Evolutionary conservation across 2,888 invertebrate species (phyloP), one percentile per base, ranked within the genome.

Genomic region (Drosophila rubida): DNA sequence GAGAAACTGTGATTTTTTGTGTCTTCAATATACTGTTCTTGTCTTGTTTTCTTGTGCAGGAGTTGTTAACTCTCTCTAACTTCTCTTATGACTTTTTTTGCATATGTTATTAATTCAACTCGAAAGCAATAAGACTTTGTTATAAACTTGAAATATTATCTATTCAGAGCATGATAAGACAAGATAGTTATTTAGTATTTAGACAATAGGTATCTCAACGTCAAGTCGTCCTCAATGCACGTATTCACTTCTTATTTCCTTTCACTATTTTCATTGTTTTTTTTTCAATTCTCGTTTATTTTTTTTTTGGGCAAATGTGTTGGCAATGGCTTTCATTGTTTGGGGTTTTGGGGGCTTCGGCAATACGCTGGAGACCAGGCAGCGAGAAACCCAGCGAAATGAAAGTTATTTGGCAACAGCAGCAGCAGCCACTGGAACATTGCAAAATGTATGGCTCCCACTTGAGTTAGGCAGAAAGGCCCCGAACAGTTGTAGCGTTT

Each of bases 381-480:
- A 39, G 62, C 55, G 50, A n/a, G 50, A n/a, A 53, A 55, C 75
- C 64, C 50, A 71, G 37, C 65, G 35, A 60, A 67, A 54, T 54
- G 54, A 39, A 69, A 66, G 61, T 69, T 67, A 60, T 75, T 63
- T 63, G 68, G 65, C 41, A 64, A 58, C 74, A 63, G 42, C 46
- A 51, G 35, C 23, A 5, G 59, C 41, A 68, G 60, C 55, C 51
- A 46, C 42, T 55, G 54, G n/a, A 66, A 69, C 67, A 69, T 68
- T 73, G 73, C 69, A 72, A 80, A 87, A 84, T 84, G 85, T 84
- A 83, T 78, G 80, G 64, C 74, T 83, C 87, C 87, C 87, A 64
- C 68, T 70, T 69, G 87, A 84, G 50, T 75, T 69, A 69, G 76
- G 63, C 70, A 50, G 73, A 67, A 62, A 67, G 58, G 14, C 39